phyloP scores from a whole-genome alignment of 2,888 invertebrate genomes.

The Ennomos fuscantarius region DNA sequence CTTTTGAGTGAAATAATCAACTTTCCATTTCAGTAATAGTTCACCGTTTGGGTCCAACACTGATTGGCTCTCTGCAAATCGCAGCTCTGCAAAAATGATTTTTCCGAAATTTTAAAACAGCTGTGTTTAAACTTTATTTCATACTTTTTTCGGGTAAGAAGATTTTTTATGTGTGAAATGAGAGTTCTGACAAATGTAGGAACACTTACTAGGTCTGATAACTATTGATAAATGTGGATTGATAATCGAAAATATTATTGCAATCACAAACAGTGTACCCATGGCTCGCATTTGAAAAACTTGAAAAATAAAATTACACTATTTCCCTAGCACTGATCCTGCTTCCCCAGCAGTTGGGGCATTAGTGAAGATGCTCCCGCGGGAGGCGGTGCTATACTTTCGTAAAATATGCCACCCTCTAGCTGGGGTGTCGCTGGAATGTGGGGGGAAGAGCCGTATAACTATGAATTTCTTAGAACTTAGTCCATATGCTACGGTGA shows the following conservation, averaged over 20 bases:
- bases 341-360: constrained; percentile 9
- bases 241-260: constrained; percentile 53
- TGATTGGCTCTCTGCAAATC: constrained; percentile 69
- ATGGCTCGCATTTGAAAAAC: constrained; percentile 39
- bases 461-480: neutral
- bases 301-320: neutral
- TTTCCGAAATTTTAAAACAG: constrained; percentile 9
- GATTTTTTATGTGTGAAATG: neutral
- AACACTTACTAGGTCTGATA: constrained; percentile 55
- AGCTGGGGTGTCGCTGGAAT: constrained; percentile 14
- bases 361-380: constrained; percentile 14
- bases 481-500: too few relatives aligned
- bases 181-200: neutral
- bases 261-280: constrained; percentile 52
- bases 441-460: constrained; percentile 2
- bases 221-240: constrained; percentile 58
- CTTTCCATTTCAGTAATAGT: constrained; percentile 70
- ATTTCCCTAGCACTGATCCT: constrained; percentile 2
- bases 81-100: constrained; percentile 45
- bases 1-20: constrained; percentile 63
- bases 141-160: too few relatives aligned
- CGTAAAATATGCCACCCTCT: constrained; percentile 33
- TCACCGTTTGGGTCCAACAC: constrained; percentile 74
- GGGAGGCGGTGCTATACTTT: constrained; percentile 19
- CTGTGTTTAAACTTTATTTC: too few relatives aligned